Evolutionary conservation across 1,140 invertebrate genomes (phyloP).

Genomic region (Heliothis subflexa): DNA sequence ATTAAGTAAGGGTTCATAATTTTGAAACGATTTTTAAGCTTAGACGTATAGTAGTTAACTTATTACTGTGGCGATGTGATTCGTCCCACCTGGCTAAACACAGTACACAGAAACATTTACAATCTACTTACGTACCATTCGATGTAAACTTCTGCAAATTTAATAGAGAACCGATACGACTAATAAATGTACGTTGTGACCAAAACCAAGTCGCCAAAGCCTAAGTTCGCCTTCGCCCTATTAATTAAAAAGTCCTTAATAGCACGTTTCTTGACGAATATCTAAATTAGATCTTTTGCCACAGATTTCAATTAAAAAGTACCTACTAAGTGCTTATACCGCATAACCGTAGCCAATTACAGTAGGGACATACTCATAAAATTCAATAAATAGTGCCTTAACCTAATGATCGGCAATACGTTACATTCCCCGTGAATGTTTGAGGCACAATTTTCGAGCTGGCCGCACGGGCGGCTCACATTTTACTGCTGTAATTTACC

Average conservation of each 20-base stretch:
- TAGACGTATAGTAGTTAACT: too few species aligned
- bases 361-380: slow-evolving; percentile 41
- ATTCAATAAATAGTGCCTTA: slow-evolving; percentile 55
- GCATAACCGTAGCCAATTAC: slow-evolving; percentile 23
- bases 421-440: slow-evolving; percentile 55
- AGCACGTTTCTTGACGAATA: background rate
- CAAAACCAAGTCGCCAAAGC: background rate
- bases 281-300: slow-evolving; percentile 7
- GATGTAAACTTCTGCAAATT: too few species aligned
- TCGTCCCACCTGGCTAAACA: too few species aligned
- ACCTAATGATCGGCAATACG: slow-evolving; percentile 55
- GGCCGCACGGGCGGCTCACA: slow-evolving; percentile 61
- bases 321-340: background rate
- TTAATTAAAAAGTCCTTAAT: background rate
- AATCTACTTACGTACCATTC: too few species aligned
- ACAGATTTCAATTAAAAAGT: slow-evolving; percentile 10
- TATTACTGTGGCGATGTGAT: too few species aligned
- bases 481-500: slow-evolving; percentile 75
- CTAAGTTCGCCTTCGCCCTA: background rate
- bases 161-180: too few species aligned
- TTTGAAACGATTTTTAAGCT: background rate
- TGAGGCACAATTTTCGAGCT: slow-evolving; percentile 51
- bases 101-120: background rate
- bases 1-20: slow-evolving; percentile 5
- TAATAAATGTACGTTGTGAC: too few species aligned